Conservation (phyloP, 1,140 invertebrate genomes). For the Nixonia krombeini region DNA sequence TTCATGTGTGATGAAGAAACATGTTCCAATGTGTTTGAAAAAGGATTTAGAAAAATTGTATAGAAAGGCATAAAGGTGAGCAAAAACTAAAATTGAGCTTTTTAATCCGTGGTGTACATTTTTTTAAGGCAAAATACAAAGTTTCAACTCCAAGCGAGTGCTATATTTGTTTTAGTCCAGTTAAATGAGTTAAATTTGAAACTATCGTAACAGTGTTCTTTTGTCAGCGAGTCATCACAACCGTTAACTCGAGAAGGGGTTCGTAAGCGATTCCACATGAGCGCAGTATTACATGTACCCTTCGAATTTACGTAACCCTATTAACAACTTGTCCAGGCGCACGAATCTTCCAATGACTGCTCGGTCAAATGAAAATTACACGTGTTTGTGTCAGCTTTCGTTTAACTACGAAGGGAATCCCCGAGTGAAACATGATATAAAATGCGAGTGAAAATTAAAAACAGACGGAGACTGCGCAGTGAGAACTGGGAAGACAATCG, state of each 20-base stretch:
- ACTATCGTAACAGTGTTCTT: not conserved
- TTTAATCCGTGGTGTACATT: too few relatives aligned
- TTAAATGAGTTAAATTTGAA: not conserved
- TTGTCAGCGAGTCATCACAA: not conserved
- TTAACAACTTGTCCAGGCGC: slow-evolving; percentile 38
- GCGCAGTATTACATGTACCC: not conserved
- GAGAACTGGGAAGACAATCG: not conserved
- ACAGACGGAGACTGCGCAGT: slow-evolving; percentile 3
- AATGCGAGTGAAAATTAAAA: slow-evolving; percentile 27
- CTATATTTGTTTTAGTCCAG: not conserved
- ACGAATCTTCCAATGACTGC: slow-evolving; percentile 51
- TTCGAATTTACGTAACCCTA: slow-evolving; percentile 54
- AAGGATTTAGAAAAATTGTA: too few relatives aligned
- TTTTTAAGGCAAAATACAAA: too few relatives aligned
- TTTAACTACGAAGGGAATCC: slow-evolving; percentile 38
- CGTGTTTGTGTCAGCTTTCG: slow-evolving; percentile 62
- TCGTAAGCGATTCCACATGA: slow-evolving; percentile 4
- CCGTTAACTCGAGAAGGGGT: not conserved
- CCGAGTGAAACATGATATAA: slow-evolving; percentile 51
- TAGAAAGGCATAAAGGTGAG: too few relatives aligned
- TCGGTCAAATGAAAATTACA: slow-evolving; percentile 62
- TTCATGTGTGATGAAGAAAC: too few relatives aligned
- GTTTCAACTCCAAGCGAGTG: too few relatives aligned
- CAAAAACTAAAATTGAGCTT: too few relatives aligned
- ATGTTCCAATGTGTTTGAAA: too few relatives aligned